Conservation (phyloP, 2,888 invertebrate species). For the Leptinotarsa juncta region DNA sequence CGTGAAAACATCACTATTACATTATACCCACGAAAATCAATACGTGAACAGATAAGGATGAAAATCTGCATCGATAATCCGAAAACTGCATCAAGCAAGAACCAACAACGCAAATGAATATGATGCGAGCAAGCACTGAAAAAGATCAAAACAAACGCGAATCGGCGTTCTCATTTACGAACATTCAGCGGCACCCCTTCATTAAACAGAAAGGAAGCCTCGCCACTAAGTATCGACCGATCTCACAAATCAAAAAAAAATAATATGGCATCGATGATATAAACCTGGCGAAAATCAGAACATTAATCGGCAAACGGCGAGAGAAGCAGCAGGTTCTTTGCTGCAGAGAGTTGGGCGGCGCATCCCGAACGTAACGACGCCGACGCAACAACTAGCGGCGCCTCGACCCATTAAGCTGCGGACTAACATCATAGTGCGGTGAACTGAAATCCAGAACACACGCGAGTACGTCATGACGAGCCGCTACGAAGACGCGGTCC, state of each 20-base stretch:
- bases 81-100: too few species aligned
- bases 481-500: constrained; percentile 30
- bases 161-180: neutral
- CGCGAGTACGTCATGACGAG: constrained; percentile 47
- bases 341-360: constrained; percentile 61
- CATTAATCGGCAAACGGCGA: constrained; percentile 51
- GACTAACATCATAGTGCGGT: constrained; percentile 66
- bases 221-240: constrained; percentile 37
- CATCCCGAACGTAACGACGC: constrained; percentile 60
- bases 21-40: too few species aligned
- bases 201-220: neutral
- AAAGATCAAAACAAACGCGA: too few species aligned
- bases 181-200: neutral
- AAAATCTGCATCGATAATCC: too few species aligned
- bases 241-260: constrained; percentile 38
- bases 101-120: too few species aligned
- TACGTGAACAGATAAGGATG: too few species aligned
- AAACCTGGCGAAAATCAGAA: constrained; percentile 50
- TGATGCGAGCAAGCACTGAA: too few species aligned
- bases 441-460: constrained; percentile 60
- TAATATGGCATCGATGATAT: constrained; percentile 40
- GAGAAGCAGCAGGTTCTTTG: constrained; percentile 58
- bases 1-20: too few species aligned
- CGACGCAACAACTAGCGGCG: constrained; percentile 66
- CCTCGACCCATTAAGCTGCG: constrained; percentile 65